Evolutionary conservation across 2,888 invertebrate genomes (phyloP).

Genomic region (Sesia bembeciformis): DNA sequence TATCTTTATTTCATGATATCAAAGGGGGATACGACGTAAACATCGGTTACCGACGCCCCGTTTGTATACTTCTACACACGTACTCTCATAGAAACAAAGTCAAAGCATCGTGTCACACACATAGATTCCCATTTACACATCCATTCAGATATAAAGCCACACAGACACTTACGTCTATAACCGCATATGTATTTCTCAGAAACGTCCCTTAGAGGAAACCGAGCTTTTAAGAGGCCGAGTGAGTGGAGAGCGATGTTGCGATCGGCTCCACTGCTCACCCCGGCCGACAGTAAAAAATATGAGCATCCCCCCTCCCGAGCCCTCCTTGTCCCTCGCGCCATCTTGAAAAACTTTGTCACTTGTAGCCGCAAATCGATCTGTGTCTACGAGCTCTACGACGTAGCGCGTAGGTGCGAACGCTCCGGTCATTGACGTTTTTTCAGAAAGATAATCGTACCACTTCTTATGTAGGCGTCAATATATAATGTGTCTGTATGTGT

Average conservation of each 20-base stretch:
- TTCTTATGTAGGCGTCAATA: too few species aligned
- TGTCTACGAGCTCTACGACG: constrained; percentile 33
- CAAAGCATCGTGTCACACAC: not conserved
- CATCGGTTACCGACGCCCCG: not conserved
- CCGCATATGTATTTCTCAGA: constrained; percentile 47
- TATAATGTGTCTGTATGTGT: too few species aligned
- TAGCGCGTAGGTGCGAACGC: constrained; percentile 11
- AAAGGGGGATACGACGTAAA: not conserved
- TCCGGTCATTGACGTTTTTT: constrained; percentile 27
- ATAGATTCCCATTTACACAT: not conserved
- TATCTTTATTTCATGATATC: too few species aligned
- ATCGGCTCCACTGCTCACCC: constrained; percentile 72
- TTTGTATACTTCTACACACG: not conserved
- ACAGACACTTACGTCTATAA: constrained; percentile 52
- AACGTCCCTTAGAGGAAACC: constrained; percentile 44
- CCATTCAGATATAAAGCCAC: constrained; percentile 22
- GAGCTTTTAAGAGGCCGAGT: constrained; percentile 60
- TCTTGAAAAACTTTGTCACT: constrained; percentile 72
- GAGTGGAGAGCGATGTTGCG: constrained; percentile 71
- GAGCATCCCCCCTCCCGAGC: constrained; percentile 49
- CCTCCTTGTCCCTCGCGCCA: constrained; percentile 45
- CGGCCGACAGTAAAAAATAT: constrained; percentile 73
- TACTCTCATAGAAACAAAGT: not conserved
- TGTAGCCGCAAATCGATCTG: constrained; percentile 70
- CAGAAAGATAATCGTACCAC: too few species aligned